These are phyloP conservation scores for Butorides virescens DNA, from an alignment of 2,113 vertebrate species.

Conservation along the genomic window DNA sequence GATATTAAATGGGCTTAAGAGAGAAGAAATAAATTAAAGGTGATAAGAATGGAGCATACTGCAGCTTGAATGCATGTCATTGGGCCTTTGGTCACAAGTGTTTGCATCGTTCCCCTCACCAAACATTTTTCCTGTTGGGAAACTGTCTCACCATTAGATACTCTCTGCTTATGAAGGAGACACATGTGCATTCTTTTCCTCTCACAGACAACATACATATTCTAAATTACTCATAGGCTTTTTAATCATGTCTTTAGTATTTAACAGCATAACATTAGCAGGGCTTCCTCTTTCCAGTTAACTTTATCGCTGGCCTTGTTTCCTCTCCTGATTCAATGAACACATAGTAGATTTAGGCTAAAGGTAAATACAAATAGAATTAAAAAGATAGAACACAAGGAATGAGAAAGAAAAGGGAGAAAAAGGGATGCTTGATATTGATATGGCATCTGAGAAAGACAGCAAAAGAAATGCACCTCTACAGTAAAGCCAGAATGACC, in stretches of 20 bases:
- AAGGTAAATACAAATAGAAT: background rate
- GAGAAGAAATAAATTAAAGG: background rate
- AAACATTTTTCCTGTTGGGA: background rate
- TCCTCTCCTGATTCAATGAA: background rate
- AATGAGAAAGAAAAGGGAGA: background rate
- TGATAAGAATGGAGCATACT: background rate
- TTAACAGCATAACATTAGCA: background rate
- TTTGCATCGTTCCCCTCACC: background rate
- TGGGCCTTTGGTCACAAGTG: background rate
- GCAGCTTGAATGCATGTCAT: background rate
- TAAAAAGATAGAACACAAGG: background rate
- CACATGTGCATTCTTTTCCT: background rate
- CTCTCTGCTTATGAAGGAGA: background rate
- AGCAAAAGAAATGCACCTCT: background rate
- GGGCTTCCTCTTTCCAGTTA: background rate
- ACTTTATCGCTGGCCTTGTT: background rate
- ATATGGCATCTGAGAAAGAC: background rate
- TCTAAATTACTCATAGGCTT: background rate
- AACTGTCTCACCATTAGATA: background rate
- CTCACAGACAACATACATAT: background rate
- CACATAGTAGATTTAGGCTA: background rate
- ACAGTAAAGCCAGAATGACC: background rate
- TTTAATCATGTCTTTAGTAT: background rate
- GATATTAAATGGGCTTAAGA: background rate
- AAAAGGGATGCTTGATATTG: background rate